Evolutionary conservation across 2,888 invertebrate genomes (phyloP), one percentile per base, ranked within the genome.

Genomic region (Timandra comae): DNA sequence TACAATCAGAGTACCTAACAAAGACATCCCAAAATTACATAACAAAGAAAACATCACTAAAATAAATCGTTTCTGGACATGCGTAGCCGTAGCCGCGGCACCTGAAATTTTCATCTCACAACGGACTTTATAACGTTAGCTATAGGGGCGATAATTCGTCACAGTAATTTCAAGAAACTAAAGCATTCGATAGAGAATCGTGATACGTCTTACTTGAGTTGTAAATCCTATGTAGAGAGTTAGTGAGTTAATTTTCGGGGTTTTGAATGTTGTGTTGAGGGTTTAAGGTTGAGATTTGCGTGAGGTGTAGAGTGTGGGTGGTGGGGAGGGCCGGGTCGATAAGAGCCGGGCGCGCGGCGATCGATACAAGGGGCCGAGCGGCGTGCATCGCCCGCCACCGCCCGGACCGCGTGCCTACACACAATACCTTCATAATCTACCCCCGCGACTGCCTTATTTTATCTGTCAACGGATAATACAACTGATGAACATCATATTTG

Each of bases 131-230:
- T 62, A 51, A 53, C 69, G 71, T 70, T 70, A 77, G 48, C 40
- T 47, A 65, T 77, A 84, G 61, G 74, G 82, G 58, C 56, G 61
- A 81, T 66, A 75, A 79, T 84, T 71, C 75, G 72, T 69, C 68
- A 69, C 36, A 57, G 47, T 50, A 46, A 46, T 46, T 49, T 43
- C 42, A 56, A 66, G 61, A 58, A 48, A 48, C 41, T 41, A 49
- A n/a, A 47, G 35, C 58, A 52, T 61, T 63, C 66, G 46, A 80
- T 66, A 76, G 61, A 65, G 66, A 65, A 54, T 71, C 72, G 53
- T 79, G 59, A 50, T 52, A 49, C 67, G 60, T 63, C 60, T 63
- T 62, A 57, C 64, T 74, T 80, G 66, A 62, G 79, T 79, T 66
- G 60, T 57, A 66, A 78, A 68, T 75, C 65, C 67, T 62, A 48